These are phyloP conservation scores for Mimas tiliae DNA, from an alignment of 2,888 invertebrate species.

Conservation along the genomic window DNA sequence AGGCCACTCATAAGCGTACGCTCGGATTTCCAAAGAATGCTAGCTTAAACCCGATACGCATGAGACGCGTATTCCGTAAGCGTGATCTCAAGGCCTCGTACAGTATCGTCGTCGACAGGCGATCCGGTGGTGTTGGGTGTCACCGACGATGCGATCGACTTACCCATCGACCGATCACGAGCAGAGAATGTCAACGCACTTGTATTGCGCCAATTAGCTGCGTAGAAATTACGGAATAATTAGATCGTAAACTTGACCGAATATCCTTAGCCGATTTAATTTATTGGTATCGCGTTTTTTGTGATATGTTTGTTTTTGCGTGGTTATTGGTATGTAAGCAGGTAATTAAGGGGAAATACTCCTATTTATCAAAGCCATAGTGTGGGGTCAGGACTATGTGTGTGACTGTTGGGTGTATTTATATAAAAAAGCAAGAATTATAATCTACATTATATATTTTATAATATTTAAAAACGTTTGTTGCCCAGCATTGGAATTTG, in stretches of 20 bases:
- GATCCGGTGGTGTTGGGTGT: slow-evolving; percentile 67
- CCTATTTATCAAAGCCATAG: too few species aligned
- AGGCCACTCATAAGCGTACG: slow-evolving; percentile 38
- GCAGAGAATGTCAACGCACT: slow-evolving; percentile 63
- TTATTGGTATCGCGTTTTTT: too few species aligned
- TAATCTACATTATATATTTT: too few species aligned
- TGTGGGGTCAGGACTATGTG: too few species aligned
- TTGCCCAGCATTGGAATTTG: too few species aligned
- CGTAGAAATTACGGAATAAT: slow-evolving; percentile 40
- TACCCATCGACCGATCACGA: slow-evolving; percentile 74
- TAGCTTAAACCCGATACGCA: slow-evolving; percentile 67
- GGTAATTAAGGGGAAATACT: too few species aligned
- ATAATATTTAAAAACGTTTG: too few species aligned
- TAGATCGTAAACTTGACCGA: slow-evolving; percentile 37
- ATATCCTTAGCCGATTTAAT: slow-evolving; percentile 10
- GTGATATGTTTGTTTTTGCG: too few species aligned
- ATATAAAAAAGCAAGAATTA: too few species aligned
- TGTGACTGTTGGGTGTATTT: too few species aligned
- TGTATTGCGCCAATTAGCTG: slow-evolving; percentile 54
- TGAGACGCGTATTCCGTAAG: slow-evolving; percentile 77
- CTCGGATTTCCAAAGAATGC: slow-evolving; percentile 65
- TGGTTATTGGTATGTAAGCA: too few species aligned
- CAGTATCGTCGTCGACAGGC: slow-evolving; percentile 73
- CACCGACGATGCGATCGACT: slow-evolving; percentile 66
- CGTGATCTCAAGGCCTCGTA: slow-evolving; percentile 70